Percentiles rank a stretch among this genome's conserved stretches.
phyloP scores from a whole-genome alignment of 37 sponge, comb jelly and placozoan genomes.

The Hormiphora californensis region DNA sequence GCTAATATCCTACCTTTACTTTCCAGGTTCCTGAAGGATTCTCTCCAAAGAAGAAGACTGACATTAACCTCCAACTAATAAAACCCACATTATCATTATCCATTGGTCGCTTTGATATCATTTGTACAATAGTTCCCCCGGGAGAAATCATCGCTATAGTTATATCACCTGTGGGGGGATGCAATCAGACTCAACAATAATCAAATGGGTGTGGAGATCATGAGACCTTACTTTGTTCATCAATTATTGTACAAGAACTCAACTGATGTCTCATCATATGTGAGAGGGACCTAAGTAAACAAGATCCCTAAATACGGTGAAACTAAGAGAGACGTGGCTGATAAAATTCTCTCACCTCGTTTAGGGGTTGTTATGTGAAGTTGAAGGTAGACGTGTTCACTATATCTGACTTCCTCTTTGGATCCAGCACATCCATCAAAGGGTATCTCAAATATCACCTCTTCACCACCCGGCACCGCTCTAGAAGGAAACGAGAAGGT shows the following conservation, averaged over 20 bases:
- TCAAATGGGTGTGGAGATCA: background rate
- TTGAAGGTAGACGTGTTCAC: conserved; percentile 15
- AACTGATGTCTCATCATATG: background rate
- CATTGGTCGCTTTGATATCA: background rate
- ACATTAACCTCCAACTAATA: background rate
- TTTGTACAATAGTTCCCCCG: background rate
- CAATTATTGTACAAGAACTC: background rate
- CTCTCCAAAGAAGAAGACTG: conserved; percentile 37
- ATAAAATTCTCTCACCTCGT: background rate
- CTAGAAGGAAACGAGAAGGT: too few relatives aligned
- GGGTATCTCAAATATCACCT: background rate
- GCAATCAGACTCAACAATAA: too few relatives aligned
- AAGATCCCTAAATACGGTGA: too few relatives aligned
- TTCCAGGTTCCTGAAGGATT: conserved; percentile 17
- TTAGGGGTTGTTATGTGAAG: background rate
- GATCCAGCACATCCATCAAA: background rate
- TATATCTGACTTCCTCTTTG: background rate
- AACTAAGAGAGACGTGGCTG: too few relatives aligned
- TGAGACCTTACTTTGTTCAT: background rate
- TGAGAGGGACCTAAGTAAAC: too few relatives aligned
- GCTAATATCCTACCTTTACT: too few relatives aligned
- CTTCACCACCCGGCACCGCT: background rate
- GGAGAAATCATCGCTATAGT: background rate
- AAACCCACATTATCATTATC: conserved; percentile 14
- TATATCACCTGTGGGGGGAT: conserved; percentile 10